These are phyloP conservation scores for Campoplex capitator DNA, from an alignment of 2,888 invertebrate species.

Conservation along the genomic window DNA sequence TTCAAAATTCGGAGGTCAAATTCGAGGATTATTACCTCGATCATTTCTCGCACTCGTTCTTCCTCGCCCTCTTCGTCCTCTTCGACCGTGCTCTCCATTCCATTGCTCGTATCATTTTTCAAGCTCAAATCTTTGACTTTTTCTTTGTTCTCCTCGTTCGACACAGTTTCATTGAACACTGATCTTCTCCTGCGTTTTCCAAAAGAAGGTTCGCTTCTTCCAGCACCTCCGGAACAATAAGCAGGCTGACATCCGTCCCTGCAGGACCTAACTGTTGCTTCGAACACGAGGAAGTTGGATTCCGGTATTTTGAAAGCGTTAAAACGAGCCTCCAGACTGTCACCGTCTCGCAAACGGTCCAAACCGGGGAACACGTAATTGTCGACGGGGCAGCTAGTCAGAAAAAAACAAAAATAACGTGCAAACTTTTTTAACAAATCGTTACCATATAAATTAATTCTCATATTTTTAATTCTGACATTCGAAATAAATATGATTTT, in stretches of 20 bases:
- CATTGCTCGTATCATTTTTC: slow-evolving; percentile 78
- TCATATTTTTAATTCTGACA: too few species aligned
- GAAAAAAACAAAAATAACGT: slow-evolving; percentile 34
- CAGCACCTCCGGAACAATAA: slow-evolving; percentile 91
- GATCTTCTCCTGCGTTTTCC: slow-evolving; percentile 89
- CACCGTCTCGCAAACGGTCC: slow-evolving; percentile 93
- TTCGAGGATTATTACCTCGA: slow-evolving; percentile 87
- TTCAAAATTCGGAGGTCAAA: neutral
- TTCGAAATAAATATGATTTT: too few species aligned
- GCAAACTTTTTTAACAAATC: neutral
- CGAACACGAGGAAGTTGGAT: slow-evolving; percentile 96
- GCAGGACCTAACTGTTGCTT: slow-evolving; percentile 95
- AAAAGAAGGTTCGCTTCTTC: slow-evolving; percentile 93
- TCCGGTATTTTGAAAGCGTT: slow-evolving; percentile 98
- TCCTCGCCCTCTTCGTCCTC: slow-evolving; percentile 86
- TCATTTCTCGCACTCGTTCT: slow-evolving; percentile 95
- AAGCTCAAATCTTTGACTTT: slow-evolving; percentile 73
- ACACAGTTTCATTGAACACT: slow-evolving; percentile 83
- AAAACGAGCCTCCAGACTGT: slow-evolving; percentile 95
- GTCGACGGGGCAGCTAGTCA: slow-evolving; percentile 94
- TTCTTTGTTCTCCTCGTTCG: slow-evolving; percentile 70
- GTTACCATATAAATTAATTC: too few species aligned
- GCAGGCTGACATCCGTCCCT: slow-evolving; percentile 96
- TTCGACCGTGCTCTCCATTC: slow-evolving; percentile 79
- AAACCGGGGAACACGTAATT: slow-evolving; percentile 96